These are phyloP conservation scores for Episyrphus balteatus DNA, from an alignment of 1,140 invertebrate genomes.

Conservation along the genomic window DNA sequence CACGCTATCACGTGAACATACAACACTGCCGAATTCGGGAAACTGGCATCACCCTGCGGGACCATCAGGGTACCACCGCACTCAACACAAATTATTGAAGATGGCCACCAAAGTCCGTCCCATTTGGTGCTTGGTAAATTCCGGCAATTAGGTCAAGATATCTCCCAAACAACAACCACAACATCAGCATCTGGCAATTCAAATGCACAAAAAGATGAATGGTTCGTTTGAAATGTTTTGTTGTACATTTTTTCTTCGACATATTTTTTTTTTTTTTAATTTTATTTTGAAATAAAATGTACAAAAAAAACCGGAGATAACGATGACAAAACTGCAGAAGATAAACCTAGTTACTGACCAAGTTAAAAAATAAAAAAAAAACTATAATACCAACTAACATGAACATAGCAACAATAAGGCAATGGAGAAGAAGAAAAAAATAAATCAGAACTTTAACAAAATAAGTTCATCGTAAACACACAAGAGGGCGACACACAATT, in stretches of 20 bases:
- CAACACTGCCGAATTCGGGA: slow-evolving; percentile 54
- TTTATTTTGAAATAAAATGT: not conserved
- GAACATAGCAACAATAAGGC: not conserved
- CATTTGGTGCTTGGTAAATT: slow-evolving; percentile 39
- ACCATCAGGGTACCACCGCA: slow-evolving; percentile 59
- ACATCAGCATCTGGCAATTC: slow-evolving; percentile 3
- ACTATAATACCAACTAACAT: not conserved
- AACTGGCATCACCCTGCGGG: slow-evolving; percentile 89
- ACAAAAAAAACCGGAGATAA: not conserved
- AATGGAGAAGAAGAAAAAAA: not conserved
- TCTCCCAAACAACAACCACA: slow-evolving; percentile 24
- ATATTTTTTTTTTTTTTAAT: not conserved
- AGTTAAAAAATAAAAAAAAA: not conserved
- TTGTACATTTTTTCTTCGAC: not conserved
- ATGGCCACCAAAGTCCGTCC: slow-evolving; percentile 39
- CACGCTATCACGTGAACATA: slow-evolving; percentile 36
- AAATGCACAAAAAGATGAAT: slow-evolving; percentile 53
- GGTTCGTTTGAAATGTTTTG: slow-evolving; percentile 48
- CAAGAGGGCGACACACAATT: no score
- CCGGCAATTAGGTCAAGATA: slow-evolving; percentile 38
- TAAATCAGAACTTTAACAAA: no score
- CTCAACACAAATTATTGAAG: slow-evolving; percentile 37
- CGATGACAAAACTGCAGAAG: not conserved
- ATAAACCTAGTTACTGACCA: not conserved
- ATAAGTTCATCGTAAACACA: no score